phyloP scores from a whole-genome alignment of 2,797 vertebrate species.

The Oreochromis mossambicus region DNA sequence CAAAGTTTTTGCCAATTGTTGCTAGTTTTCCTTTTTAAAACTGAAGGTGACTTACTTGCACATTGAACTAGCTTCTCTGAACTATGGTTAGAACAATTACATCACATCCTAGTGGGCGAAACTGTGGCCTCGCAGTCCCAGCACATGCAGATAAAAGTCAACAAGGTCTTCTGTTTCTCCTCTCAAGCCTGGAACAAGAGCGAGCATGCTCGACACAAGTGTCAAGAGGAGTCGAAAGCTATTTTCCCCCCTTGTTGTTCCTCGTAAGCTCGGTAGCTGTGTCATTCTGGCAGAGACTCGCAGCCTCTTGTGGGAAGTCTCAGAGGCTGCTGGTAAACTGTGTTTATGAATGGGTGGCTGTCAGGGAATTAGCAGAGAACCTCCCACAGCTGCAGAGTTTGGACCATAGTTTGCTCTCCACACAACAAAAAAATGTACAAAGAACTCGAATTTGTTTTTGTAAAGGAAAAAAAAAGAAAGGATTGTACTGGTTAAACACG shows the following conservation, averaged over 20 bases:
- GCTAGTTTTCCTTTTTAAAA: background rate
- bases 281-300: conserved; percentile 51
- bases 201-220: conserved; percentile 20
- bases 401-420: background rate
- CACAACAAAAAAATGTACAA: background rate
- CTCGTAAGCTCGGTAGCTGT: conserved; percentile 39
- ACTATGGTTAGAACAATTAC: background rate
- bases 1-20: background rate
- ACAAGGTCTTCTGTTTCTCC: conserved; percentile 31
- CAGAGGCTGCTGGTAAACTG: conserved; percentile 57
- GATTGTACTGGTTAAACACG: background rate
- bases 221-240: conserved; percentile 14
- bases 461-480: background rate
- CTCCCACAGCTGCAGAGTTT: conserved; percentile 1
- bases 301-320: conserved; percentile 60
- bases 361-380: conserved; percentile 40
- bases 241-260: conserved; percentile 35
- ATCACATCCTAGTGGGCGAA: conserved; percentile 10
- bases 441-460: background rate
- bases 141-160: conserved; percentile 1
- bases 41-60: background rate
- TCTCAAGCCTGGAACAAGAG: conserved; percentile 12
- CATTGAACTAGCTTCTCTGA: conserved; percentile 11
- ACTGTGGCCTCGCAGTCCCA: background rate
- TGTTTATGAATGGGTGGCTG: conserved; percentile 66